Evolutionary conservation across 2,888 invertebrate genomes (phyloP), one percentile per base, ranked within the genome.

Genomic region (Hipparchia semele): DNA sequence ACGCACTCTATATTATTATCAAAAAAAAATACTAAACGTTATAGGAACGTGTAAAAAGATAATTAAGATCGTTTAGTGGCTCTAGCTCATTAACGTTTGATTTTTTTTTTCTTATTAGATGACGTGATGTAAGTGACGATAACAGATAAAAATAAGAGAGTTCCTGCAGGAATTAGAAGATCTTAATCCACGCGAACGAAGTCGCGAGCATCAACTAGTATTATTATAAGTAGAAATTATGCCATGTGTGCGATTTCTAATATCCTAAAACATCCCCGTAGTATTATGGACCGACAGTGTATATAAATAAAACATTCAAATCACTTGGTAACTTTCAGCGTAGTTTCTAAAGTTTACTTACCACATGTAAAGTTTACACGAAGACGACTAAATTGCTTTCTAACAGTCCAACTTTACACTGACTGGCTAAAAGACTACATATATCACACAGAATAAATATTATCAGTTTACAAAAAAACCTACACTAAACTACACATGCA

Each of bases 401-500:
- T 76, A 72, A 49, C 45, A 73, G 74, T 74, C 69, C 71, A 70
- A 54, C 51, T 76, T 78, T 76, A 76, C 75, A 79, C 73, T 39
- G 68, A 70, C 80, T 79, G 78, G 60, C 64, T 64, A 53, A 49
- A 49, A 2, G 49, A 65, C 64, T 51, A 51, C 51, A 65, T 45
- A 8, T 56, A 53, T 70, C 72, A 75, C 69, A 71, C 66, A 58
- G 61, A 72, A 54, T 73, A 60, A 76, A 61, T 49, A 49, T 49
- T 73, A 68, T 69, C 58, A 51, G 58, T 71, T 70, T 69, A 70
- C 68, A 65, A 72, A 73, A 68, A 73, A 49, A 23, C 67, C 73
- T 76, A 76, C 54, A 68, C 72, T 75, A 77, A 66, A 60, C 75
- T 77, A 73, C 73, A 74, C 78, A 76, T 74, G 76, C 75, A 75